Evolutionary conservation across 2,113 vertebrate genomes (phyloP), one percentile per base, ranked within the genome.

Genomic region (Hemichromis elongatus): DNA sequence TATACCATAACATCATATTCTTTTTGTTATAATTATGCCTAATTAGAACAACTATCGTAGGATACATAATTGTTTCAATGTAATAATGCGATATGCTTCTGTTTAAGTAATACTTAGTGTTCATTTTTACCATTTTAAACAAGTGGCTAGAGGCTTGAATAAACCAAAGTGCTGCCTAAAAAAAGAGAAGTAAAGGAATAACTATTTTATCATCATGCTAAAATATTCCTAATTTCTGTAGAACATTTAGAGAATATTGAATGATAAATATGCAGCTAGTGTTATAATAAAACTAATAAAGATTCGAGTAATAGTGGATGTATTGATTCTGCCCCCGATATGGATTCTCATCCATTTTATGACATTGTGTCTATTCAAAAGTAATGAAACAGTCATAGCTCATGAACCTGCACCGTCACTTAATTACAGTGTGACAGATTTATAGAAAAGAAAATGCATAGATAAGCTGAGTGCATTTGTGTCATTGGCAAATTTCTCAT

Each of bases 381-480:
- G 55, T 87, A 87, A 90, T 91, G 86, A 94, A 88, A 80, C 26
- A 54, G 77, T 83, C 85, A 80, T 16, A 85, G 89, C 70, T 85
- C 77, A 85, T 42, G 78, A 92, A 89, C 70, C 6, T 18, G 3
- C 28, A 82, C 57, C 4, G 11, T 83, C 63, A 47, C 70, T 80
- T 89, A 86, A 92, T 92, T 85, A 93, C 57, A 66, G 7, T 40
- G 40, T 42, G 81, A 42, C 40, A 82, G 61, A 90, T 61, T 66
- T 70, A 66, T n/a, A 40, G 82, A 28, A 47, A 30, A 61, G 19
- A 56, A 88, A 85, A 85, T 33, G 52, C 40, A 82, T 0, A 55
- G 89, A 87, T 78, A 70, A 55, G 68, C 37, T 78, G 19, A 85
- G 84, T 8, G 53, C 68, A 56, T 89, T 84, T 70, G 53, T 7